These are phyloP conservation scores for Poecilus cupreus DNA, from an alignment of 2,888 invertebrate species.

Conservation along the genomic window DNA sequence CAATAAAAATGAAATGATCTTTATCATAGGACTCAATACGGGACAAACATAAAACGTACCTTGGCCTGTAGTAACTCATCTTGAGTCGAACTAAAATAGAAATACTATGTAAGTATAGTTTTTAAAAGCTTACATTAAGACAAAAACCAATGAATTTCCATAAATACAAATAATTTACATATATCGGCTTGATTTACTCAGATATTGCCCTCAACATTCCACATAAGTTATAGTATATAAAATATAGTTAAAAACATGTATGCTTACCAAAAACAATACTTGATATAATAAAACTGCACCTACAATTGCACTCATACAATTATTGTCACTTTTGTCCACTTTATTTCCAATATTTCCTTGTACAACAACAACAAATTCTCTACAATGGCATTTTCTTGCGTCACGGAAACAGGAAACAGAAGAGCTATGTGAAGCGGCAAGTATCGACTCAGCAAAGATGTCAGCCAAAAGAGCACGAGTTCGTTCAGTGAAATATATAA, in stretches of 20 bases:
- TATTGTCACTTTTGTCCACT: background rate
- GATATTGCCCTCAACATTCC: conserved; percentile 4
- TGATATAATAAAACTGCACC: background rate
- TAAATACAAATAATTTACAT: conserved; percentile 9
- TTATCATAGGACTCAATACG: background rate
- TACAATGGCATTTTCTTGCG: conserved; percentile 53
- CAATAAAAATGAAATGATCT: background rate
- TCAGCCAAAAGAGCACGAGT: background rate
- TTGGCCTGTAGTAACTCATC: conserved; percentile 70
- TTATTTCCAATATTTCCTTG: background rate
- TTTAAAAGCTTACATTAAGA: background rate
- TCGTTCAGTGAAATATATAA: background rate
- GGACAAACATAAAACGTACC: conserved; percentile 65
- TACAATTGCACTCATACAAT: conserved; percentile 18
- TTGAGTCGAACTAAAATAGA: conserved; percentile 67
- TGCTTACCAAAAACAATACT: conserved; percentile 29
- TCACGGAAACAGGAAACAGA: conserved; percentile 55
- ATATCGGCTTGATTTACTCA: background rate
- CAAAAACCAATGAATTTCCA: conserved; percentile 16
- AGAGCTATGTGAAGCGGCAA: background rate
- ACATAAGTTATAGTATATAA: background rate
- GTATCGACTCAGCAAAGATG: conserved; percentile 28
- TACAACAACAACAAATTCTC: conserved; percentile 17
- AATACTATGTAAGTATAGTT: conserved; percentile 60
- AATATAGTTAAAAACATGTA: background rate